phyloP scores from a whole-genome alignment of 2,797 vertebrate genomes.

The Muscicapa striata region DNA sequence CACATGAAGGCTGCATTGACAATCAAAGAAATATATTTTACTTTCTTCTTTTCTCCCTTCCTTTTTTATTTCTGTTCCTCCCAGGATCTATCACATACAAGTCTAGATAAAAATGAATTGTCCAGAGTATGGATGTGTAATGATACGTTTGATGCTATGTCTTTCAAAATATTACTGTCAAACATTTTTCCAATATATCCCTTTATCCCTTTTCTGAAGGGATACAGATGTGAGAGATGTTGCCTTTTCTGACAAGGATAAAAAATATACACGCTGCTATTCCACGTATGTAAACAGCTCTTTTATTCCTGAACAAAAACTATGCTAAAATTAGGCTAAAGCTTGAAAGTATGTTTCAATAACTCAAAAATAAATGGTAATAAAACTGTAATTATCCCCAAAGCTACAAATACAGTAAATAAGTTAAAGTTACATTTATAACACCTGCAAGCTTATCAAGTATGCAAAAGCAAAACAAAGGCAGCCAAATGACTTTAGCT shows the following conservation, averaged over 20 bases:
- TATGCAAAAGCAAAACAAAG: constrained; percentile 44
- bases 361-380: constrained; percentile 48
- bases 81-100: neutral
- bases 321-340: neutral
- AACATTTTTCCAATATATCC: neutral
- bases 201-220: neutral
- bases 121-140: neutral
- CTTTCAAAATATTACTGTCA: neutral
- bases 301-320: neutral
- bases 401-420: constrained; percentile 49
- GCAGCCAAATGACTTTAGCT: constrained; percentile 52
- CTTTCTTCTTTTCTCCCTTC: neutral
- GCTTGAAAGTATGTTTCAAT: constrained; percentile 40
- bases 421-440: constrained; percentile 56
- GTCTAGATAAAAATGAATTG: neutral
- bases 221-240: neutral
- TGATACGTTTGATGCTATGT: neutral
- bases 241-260: neutral
- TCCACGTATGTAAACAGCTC: neutral
- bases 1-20: neutral
- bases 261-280: neutral
- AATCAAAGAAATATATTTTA: neutral
- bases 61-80: neutral
- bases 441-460: constrained; percentile 36
- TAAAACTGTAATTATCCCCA: constrained; percentile 47